Conservation (phyloP, 2,113 vertebrate genomes). For the Anolis carolinensis region DNA sequence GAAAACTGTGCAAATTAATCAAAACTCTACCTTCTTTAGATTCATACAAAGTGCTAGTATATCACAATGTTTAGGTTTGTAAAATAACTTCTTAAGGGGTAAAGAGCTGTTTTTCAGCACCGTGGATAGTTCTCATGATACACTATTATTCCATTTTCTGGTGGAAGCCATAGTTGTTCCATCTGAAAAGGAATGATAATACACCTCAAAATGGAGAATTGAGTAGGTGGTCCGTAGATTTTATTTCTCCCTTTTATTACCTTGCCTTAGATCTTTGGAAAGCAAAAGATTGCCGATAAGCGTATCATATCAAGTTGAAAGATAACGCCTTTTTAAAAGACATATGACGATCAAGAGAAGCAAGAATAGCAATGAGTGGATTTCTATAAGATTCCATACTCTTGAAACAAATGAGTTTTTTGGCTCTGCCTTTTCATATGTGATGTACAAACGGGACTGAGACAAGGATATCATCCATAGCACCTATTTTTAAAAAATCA, state of each 20-base stretch:
- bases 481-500: not conserved
- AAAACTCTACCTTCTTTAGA: not conserved
- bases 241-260: conserved; percentile 25
- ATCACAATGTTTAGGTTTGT: accelerated
- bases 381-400: conserved; percentile 47
- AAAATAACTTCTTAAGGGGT: accelerated
- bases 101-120: not conserved
- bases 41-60: conserved; percentile 3
- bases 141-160: accelerated
- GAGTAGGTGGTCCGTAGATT: conserved; percentile 1
- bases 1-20: not conserved
- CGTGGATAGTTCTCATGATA: not conserved
- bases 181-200: not conserved
- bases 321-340: conserved; percentile 30
- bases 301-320: conserved; percentile 34
- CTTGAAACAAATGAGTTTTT: conserved; percentile 36
- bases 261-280: conserved; percentile 46
- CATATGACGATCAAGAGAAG: conserved; percentile 51
- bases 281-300: conserved; percentile 41
- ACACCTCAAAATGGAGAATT: not conserved
- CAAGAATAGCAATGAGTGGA: conserved; percentile 11
- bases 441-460: not conserved
- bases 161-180: not conserved
- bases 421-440: conserved; percentile 15
- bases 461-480: not conserved